Conservation (phyloP, 2,797 vertebrate genomes). For the Hybognathus amarus region DNA sequence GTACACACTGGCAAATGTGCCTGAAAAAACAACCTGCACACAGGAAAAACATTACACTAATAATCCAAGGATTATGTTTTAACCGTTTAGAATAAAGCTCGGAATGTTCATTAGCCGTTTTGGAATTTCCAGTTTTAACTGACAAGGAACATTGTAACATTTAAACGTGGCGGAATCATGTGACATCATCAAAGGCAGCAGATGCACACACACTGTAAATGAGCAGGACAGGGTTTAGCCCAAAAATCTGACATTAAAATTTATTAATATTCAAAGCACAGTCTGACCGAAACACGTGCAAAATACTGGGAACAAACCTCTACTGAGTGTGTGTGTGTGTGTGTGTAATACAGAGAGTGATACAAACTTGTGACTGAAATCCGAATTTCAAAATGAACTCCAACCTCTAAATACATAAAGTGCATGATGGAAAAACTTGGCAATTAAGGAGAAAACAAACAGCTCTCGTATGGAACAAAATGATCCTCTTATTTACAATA, state of each 20-base stretch:
- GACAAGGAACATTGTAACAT: not conserved
- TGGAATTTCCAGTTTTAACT: not conserved
- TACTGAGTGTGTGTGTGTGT: slow-evolving; percentile 14
- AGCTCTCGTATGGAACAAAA: slow-evolving; percentile 43
- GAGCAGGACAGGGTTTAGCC: not conserved
- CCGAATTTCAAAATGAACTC: slow-evolving; percentile 6
- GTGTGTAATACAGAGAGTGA: not conserved
- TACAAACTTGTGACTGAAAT: slow-evolving; percentile 21
- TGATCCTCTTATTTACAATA: slow-evolving; percentile 55
- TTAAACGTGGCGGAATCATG: slow-evolving; percentile 3
- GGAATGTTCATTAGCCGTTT: not conserved
- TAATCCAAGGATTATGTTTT: not conserved
- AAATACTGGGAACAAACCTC: slow-evolving; percentile 50
- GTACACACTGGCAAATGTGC: not conserved
- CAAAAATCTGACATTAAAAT: slow-evolving; percentile 59
- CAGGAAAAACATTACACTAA: not conserved
- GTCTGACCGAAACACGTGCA: slow-evolving; percentile 68
- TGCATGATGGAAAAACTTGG: slow-evolving; percentile 41
- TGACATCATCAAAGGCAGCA: not conserved
- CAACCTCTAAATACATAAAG: slow-evolving; percentile 38
- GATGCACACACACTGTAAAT: not conserved
- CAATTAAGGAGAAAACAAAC: slow-evolving; percentile 21
- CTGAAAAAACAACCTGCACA: not conserved
- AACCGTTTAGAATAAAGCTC: not conserved
- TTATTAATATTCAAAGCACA: slow-evolving; percentile 66